These are phyloP conservation scores for Eledona agricola DNA, from an alignment of 2,888 invertebrate genomes.

Conservation along the genomic window DNA sequence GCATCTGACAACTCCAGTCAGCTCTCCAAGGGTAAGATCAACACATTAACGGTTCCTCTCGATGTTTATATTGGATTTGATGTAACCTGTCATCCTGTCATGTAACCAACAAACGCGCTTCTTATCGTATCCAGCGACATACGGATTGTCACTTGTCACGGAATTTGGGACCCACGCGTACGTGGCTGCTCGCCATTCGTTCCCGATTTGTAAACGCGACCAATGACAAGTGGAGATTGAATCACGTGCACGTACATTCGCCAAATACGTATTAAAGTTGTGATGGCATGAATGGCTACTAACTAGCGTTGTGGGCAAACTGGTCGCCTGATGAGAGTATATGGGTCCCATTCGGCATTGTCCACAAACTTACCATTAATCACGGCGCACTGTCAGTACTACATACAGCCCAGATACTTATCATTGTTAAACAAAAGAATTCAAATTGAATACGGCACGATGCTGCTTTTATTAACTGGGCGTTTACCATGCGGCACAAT, in stretches of 20 bases:
- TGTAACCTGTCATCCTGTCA: conserved; percentile 57
- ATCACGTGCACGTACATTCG: too few species aligned
- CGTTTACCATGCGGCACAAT: too few species aligned
- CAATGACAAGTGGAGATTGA: too few species aligned
- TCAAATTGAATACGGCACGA: conserved; percentile 53
- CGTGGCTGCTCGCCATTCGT: too few species aligned
- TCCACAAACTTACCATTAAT: conserved; percentile 53
- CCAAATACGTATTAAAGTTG: neutral
- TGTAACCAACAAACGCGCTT: conserved; percentile 51
- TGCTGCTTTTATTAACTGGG: conserved; percentile 43
- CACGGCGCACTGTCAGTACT: conserved; percentile 50
- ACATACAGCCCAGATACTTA: conserved; percentile 54
- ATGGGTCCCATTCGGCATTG: conserved; percentile 48
- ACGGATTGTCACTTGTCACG: conserved; percentile 51
- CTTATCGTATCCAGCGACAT: conserved; percentile 52
- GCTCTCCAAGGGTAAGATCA: conserved; percentile 49
- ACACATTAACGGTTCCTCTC: conserved; percentile 53
- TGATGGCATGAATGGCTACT: too few species aligned
- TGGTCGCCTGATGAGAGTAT: conserved; percentile 26
- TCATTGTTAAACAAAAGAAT: conserved; percentile 56
- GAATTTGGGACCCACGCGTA: too few species aligned
- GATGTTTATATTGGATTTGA: conserved; percentile 58
- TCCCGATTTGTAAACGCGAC: too few species aligned
- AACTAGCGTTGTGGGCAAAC: conserved; percentile 22
- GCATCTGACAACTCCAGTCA: conserved; percentile 47